Evolutionary conservation across 2,888 invertebrate genomes (phyloP), one percentile per base, ranked within the genome.

Genomic region (Drosophila putrida): DNA sequence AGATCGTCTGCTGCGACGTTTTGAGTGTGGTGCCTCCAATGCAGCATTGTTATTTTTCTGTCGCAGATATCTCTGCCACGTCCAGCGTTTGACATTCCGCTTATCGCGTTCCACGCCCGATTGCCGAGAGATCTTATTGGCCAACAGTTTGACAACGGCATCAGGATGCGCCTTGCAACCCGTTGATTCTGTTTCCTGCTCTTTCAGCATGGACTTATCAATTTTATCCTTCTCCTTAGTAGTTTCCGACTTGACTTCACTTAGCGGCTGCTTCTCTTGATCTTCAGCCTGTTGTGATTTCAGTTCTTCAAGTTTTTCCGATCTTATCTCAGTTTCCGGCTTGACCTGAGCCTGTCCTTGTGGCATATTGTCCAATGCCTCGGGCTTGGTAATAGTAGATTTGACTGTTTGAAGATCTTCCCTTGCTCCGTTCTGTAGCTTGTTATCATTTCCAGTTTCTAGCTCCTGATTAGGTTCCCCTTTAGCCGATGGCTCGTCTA

Each of bases 101-200:
- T 72, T 86, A 4, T 60, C 64, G 0, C 87, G 72, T 3, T 77
- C 71, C 38, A 67, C 73, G 15, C 8, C 27, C 8, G n/a, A 33
- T 0, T 72, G 61, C 20, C 64, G 66, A 4, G 70, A 68, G 9
- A 78, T 53, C 35, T 85, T 78, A 9, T 58, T 78, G 51, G 78
- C 79, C 65, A 82, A 4, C n/a, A 85, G 35, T 27, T 85, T 88
- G 25, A 77, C 71, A 20, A 88, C 72, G 0, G 78, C 78, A 51
- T 82, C 78, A 0, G 75, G 46, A 50, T 81, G 67, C 8, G 33
- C 47, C 38, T 66, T 46, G 31, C 36, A 9, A 15, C 28, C 13
- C 4, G 1, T 0, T 0, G 39, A 15, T 10, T 13, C 33, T 0
- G 10, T 1, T 28, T 60, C 41, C 11, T 46, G 55, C 0, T 20